Evolutionary conservation across 2,113 vertebrate species (phyloP).

Genomic region (Rynchops niger): DNA sequence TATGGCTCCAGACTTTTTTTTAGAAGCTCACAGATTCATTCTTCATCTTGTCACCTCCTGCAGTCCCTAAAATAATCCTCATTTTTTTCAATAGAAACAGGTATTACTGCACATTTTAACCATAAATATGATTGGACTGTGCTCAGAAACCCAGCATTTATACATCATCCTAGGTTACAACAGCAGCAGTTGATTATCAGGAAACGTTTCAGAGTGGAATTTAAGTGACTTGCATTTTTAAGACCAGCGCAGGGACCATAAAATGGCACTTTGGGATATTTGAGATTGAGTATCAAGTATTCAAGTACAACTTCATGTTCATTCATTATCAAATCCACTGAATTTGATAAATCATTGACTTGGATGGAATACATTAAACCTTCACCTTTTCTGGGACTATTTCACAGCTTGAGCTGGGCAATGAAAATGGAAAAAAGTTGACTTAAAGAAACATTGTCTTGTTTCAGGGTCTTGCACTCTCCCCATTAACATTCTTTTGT

Average conservation of each 20-base stretch:
- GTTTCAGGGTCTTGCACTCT: slow-evolving; percentile 23
- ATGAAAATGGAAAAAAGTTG: neutral
- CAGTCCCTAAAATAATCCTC: neutral
- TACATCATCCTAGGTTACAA: neutral
- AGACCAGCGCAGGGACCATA: neutral
- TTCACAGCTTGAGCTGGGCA: neutral
- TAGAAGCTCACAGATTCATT: neutral
- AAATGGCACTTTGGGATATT: neutral
- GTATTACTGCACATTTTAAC: neutral
- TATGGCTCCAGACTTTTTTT: neutral
- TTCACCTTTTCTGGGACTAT: neutral
- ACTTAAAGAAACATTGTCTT: slow-evolving; percentile 19
- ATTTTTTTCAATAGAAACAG: neutral
- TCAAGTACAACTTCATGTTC: neutral
- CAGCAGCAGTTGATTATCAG: neutral
- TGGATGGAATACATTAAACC: neutral
- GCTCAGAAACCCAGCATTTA: neutral
- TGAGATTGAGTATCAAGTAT: neutral
- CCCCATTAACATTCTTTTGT: slow-evolving; percentile 47
- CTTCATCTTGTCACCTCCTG: neutral
- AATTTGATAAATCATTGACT: neutral
- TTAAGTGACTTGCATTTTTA: neutral
- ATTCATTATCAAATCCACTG: neutral
- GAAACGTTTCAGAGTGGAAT: neutral
- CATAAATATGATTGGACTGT: neutral